Conservation (phyloP, 2,113 vertebrate genomes). For the Platanista minor region DNA sequence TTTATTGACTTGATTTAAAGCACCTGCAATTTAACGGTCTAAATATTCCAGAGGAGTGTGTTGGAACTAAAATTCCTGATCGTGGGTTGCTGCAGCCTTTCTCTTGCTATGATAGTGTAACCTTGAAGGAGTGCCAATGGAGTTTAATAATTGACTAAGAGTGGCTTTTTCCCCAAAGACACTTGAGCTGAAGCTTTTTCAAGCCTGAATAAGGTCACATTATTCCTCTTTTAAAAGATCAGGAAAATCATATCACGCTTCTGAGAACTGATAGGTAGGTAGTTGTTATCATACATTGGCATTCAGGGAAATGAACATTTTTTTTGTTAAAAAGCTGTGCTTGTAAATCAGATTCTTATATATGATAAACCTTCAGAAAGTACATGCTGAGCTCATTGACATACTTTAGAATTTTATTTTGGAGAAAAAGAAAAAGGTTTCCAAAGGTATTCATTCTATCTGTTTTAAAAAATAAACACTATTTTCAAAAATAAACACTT, state of each 20-base stretch:
- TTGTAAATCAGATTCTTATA: neutral
- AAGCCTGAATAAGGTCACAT: constrained; percentile 51
- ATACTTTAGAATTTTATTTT: neutral
- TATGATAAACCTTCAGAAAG: constrained; percentile 23
- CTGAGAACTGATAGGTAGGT: neutral
- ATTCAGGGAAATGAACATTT: neutral
- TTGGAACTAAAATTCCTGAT: neutral
- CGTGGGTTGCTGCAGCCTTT: neutral
- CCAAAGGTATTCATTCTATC: neutral
- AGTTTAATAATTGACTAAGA: constrained; percentile 67
- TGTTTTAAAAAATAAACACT: neutral
- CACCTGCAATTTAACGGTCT: neutral
- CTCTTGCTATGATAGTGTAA: neutral
- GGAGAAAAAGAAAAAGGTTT: neutral
- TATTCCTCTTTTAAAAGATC: constrained; percentile 48
- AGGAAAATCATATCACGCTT: constrained; percentile 29
- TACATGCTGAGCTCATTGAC: neutral
- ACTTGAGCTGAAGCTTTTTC: constrained; percentile 48
- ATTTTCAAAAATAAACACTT: neutral
- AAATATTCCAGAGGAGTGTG: neutral
- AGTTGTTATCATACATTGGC: neutral
- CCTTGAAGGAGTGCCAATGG: constrained; percentile 53
- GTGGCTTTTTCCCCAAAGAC: constrained; percentile 42
- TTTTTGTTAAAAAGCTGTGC: constrained; percentile 17
- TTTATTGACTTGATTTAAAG: neutral